These are phyloP conservation scores for Meteorus sp. DNA, from an alignment of 1,140 invertebrate genomes.

Conservation along the genomic window DNA sequence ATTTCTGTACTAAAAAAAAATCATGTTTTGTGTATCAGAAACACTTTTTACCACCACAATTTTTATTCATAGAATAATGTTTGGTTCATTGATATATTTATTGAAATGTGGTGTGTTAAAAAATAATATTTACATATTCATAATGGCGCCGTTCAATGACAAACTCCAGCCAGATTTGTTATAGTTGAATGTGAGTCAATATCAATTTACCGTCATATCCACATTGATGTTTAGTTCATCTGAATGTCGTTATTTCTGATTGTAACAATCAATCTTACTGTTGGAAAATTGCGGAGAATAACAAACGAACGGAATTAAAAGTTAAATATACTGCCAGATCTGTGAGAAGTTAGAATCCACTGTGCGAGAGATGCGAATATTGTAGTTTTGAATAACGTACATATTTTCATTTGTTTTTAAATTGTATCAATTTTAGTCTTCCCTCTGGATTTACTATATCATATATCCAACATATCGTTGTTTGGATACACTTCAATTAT, in stretches of 20 bases:
- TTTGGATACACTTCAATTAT: too few relatives aligned
- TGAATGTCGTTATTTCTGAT: too few relatives aligned
- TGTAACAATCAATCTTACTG: background rate
- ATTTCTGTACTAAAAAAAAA: background rate
- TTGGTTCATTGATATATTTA: too few relatives aligned
- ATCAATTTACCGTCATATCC: too few relatives aligned
- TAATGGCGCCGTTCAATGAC: background rate
- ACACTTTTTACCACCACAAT: conserved; percentile 1
- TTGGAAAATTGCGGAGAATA: background rate
- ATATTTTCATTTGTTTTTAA: background rate
- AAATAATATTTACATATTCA: too few relatives aligned
- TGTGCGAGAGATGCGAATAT: background rate
- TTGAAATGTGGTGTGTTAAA: too few relatives aligned
- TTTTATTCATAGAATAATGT: background rate
- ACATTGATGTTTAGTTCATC: too few relatives aligned
- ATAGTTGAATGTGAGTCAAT: background rate
- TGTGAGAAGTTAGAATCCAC: too few relatives aligned
- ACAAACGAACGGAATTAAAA: background rate
- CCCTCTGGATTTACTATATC: too few relatives aligned
- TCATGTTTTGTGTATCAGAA: background rate
- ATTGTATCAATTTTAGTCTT: background rate
- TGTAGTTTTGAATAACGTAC: background rate
- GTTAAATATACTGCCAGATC: background rate
- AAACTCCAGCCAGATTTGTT: background rate
- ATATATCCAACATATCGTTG: too few relatives aligned